phyloP scores from a whole-genome alignment of 23 tunicate species.

The Styela clava region DNA sequence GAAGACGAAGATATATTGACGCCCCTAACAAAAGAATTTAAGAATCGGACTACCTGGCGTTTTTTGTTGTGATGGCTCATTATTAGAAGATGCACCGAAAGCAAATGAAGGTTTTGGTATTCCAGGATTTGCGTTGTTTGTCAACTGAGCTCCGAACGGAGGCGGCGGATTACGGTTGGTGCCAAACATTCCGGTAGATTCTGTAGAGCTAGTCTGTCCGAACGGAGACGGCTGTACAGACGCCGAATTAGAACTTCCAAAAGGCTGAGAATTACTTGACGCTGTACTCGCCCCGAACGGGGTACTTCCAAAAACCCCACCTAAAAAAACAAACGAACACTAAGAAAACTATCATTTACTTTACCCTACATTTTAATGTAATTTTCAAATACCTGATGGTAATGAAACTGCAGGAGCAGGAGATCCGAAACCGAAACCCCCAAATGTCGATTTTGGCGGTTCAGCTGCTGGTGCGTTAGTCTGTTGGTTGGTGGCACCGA shows the following conservation, averaged over 20 bases:
- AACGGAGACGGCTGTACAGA: neutral
- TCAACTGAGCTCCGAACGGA: neutral
- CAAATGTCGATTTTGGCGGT: neutral
- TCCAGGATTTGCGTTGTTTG: neutral
- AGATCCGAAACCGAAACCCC: constrained; percentile 4
- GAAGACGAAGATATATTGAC: too few species aligned
- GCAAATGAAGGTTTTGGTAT: constrained; percentile 8
- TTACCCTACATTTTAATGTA: too few species aligned
- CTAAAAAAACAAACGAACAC: too few species aligned
- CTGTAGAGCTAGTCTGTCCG: neutral
- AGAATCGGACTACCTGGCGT: too few species aligned
- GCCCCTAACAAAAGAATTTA: too few species aligned
- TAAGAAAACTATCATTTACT: too few species aligned
- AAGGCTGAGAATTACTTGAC: neutral
- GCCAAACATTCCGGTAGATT: neutral
- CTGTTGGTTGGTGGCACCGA: neutral
- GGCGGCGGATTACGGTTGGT: neutral
- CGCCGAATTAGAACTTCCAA: neutral
- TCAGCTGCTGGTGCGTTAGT: neutral
- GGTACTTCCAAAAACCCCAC: neutral
- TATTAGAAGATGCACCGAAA: neutral
- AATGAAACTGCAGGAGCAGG: too few species aligned
- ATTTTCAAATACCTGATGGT: too few species aligned
- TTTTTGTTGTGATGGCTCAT: neutral
- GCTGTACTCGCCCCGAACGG: neutral